Evolutionary conservation across 2,113 vertebrate genomes (phyloP).

Genomic region (Hemichromis elongatus): DNA sequence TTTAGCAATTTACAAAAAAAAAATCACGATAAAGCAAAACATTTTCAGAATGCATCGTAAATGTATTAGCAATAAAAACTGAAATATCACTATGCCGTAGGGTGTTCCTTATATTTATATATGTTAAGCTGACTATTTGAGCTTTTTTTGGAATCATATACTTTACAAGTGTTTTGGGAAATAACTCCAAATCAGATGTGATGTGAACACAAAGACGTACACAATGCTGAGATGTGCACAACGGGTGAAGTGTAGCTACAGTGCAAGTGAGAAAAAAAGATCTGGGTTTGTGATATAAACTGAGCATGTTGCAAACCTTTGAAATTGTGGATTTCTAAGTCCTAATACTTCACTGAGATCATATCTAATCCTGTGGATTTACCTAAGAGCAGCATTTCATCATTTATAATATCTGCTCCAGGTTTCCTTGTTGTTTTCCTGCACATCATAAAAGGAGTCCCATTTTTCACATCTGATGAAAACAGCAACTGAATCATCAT

Average conservation of each 20-base stretch:
- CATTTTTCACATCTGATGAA: neutral
- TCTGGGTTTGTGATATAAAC: neutral
- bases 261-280: neutral
- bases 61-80: neutral
- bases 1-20: neutral
- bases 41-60: neutral
- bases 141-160: neutral
- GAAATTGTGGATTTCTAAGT: neutral
- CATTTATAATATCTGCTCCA: neutral
- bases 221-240: neutral
- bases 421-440: neutral
- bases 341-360: neutral
- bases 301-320: neutral
- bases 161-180: neutral
- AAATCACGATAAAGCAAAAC: accelerated
- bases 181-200: neutral
- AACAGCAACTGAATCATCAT: neutral
- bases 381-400: neutral
- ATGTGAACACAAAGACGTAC: neutral
- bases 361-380: neutral
- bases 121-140: neutral
- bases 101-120: neutral
- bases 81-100: neutral
- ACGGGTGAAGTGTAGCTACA: neutral
- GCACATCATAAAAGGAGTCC: neutral